Evolutionary conservation across 2,888 invertebrate species (phyloP), one percentile per base, ranked within the genome.

Genomic region (Pecten maximus): DNA sequence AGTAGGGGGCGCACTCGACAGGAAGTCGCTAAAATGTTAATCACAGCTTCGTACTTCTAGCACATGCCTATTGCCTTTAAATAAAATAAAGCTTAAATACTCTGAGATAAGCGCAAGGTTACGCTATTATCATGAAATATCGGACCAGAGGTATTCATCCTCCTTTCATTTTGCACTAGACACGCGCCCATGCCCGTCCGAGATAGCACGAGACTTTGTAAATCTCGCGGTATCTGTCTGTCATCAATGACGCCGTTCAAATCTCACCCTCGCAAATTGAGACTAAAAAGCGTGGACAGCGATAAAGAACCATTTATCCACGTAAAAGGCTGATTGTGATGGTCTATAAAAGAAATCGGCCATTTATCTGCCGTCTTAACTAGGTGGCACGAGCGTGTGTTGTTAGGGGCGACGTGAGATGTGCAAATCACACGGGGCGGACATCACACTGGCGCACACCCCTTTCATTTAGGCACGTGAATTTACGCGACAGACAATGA

Each of bases 161-260:
- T 74, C 74, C 74, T 74, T 74, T 74, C 74, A 74, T 74, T 74
- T 74, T 35, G 74, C 74, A 74, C 74, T 74, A 74, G 74, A 35
- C 74, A 74, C 74, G 74, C 74, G 74, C 15, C 35, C 74, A 74
- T 74, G 74, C 74, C 35, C 74, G 74, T 74, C 74, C 74, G 74
- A 74, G 74, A 74, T 74, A 74, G 74, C 74, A 74, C 74, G 74
- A 74, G 74, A 74, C 74, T 74, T 74, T 74, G 74, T 74, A 74
- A 74, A 74, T 74, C 35, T 74, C 74, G 74, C 35, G 74, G 74
- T 74, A 74, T 74, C 74, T 74, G 74, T 74, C 74, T 74, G 23
- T 74, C 74, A 74, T 74, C 74, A 35, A 74, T 74, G 74, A 74
- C 28, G 74, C 35, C 28, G 74, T 28, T 74, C 74, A 74, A 74